These are phyloP conservation scores for Spodoptera frugiperda DNA, from an alignment of 1,140 invertebrate genomes.

Conservation along the genomic window DNA sequence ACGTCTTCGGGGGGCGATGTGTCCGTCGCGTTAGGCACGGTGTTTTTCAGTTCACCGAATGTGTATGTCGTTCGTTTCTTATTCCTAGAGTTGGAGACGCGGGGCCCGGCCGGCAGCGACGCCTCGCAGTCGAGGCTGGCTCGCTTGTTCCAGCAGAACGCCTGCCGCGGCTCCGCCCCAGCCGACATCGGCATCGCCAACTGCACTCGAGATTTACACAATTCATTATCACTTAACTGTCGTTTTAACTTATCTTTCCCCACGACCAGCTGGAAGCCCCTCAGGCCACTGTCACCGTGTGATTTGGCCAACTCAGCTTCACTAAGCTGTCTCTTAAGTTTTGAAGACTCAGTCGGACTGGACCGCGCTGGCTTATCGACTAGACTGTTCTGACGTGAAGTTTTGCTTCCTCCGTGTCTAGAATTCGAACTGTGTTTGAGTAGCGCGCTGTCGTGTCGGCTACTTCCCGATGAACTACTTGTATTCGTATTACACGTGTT, in stretches of 20 bases:
- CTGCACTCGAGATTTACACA: conserved; percentile 67
- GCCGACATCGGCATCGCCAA: conserved; percentile 79
- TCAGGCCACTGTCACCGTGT: conserved; percentile 55
- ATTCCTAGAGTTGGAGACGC: conserved; percentile 40
- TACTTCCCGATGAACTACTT: conserved; percentile 70
- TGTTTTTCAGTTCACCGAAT: conserved; percentile 80
- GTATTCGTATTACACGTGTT: conserved; percentile 66
- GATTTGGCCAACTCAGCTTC: conserved; percentile 65
- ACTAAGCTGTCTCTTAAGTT: conserved; percentile 67
- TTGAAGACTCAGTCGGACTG: conserved; percentile 56
- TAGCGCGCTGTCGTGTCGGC: conserved; percentile 53
- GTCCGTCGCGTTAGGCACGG: conserved; percentile 69
- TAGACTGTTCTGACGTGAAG: conserved; percentile 69
- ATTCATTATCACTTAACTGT: conserved; percentile 75
- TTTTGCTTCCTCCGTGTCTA: conserved; percentile 46
- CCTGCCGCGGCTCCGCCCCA: conserved; percentile 70
- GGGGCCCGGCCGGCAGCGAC: conserved; percentile 48
- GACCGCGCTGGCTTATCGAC: conserved; percentile 62
- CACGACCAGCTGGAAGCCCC: conserved; percentile 74
- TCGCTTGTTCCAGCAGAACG: conserved; percentile 71
- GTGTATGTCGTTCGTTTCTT: conserved; percentile 68
- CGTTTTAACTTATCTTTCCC: conserved; percentile 76
- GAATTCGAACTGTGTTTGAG: conserved; percentile 46
- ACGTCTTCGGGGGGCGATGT: conserved; percentile 58
- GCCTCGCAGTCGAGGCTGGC: conserved; percentile 68